These are phyloP conservation scores for Scaptodrosophila lebanonensis DNA, from an alignment of 1,140 invertebrate species.

Conservation along the genomic window DNA sequence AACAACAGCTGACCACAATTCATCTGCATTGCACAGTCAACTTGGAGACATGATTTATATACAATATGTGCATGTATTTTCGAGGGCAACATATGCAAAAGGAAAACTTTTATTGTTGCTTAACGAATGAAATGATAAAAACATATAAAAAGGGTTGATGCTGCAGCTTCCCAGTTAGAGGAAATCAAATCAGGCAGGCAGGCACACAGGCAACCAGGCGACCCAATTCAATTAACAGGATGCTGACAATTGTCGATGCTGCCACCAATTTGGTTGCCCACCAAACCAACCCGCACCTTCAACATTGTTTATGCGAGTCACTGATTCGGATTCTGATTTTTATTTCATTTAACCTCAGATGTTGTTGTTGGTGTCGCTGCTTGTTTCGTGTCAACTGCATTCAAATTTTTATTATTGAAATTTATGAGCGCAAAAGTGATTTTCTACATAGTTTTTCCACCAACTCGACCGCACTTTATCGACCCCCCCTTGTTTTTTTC, in stretches of 20 bases:
- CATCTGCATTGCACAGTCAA: conserved; percentile 26
- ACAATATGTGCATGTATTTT: no score
- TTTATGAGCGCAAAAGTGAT: conserved; percentile 74
- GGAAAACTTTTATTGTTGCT: conserved; percentile 20
- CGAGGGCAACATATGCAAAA: conserved; percentile 55
- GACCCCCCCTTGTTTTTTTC: conserved; percentile 26
- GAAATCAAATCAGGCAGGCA: no score
- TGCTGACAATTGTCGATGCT: conserved; percentile 18
- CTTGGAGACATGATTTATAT: conserved; percentile 23
- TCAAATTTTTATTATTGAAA: conserved; percentile 76
- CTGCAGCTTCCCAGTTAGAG: background rate
- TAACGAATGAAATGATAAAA: background rate
- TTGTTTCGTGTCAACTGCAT: conserved; percentile 69
- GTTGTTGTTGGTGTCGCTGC: conserved; percentile 46
- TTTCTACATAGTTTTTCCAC: conserved; percentile 69
- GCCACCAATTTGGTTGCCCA: background rate
- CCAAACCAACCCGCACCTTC: conserved; percentile 53
- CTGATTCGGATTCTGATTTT: conserved; percentile 63
- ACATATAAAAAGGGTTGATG: conserved; percentile 50
- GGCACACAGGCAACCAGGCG: conserved; percentile 13
- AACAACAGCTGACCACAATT: conserved; percentile 26
- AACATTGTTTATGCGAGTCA: conserved; percentile 65
- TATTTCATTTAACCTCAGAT: conserved; percentile 67
- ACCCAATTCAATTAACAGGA: conserved; percentile 61
- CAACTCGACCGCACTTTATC: no score